phyloP scores from a whole-genome alignment of 2,888 invertebrate genomes.

The Eupithecia subumbrata region DNA sequence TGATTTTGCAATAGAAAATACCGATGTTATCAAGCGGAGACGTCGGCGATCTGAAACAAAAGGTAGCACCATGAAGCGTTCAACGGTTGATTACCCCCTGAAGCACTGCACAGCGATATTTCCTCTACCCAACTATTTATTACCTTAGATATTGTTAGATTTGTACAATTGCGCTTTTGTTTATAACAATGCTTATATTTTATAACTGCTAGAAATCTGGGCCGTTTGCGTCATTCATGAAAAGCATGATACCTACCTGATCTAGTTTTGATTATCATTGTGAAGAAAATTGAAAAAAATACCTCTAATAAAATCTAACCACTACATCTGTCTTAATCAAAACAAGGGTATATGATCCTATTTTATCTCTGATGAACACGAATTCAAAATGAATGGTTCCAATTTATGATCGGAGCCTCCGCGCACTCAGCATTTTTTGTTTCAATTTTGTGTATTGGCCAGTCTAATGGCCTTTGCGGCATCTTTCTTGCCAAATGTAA shows the following conservation, averaged over 20 bases:
- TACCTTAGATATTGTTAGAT: slow-evolving; percentile 48
- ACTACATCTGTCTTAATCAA: neutral
- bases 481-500: slow-evolving; percentile 21
- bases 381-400: slow-evolving; percentile 32
- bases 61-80: slow-evolving; percentile 52
- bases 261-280: neutral
- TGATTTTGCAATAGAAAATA: slow-evolving; percentile 47
- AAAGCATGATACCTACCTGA: neutral
- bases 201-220: slow-evolving; percentile 9
- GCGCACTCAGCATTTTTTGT: slow-evolving; percentile 27
- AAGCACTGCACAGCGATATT: slow-evolving; percentile 53
- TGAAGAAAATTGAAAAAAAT: neutral
- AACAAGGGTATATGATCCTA: neutral
- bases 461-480: slow-evolving; percentile 17
- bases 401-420: slow-evolving; percentile 34
- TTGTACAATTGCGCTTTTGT: slow-evolving; percentile 22
- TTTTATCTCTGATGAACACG: slow-evolving; percentile 31
- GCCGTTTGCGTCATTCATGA: neutral
- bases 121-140: slow-evolving; percentile 47
- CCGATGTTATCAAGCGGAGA: slow-evolving; percentile 46
- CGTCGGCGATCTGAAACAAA: slow-evolving; percentile 56
- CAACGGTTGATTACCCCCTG: slow-evolving; percentile 60
- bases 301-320: too few species aligned
- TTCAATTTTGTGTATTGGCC: slow-evolving; percentile 26
- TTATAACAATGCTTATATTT: slow-evolving; percentile 14